phyloP scores from a whole-genome alignment of 2,888 invertebrate genomes.

The Luperina nickerlii region DNA sequence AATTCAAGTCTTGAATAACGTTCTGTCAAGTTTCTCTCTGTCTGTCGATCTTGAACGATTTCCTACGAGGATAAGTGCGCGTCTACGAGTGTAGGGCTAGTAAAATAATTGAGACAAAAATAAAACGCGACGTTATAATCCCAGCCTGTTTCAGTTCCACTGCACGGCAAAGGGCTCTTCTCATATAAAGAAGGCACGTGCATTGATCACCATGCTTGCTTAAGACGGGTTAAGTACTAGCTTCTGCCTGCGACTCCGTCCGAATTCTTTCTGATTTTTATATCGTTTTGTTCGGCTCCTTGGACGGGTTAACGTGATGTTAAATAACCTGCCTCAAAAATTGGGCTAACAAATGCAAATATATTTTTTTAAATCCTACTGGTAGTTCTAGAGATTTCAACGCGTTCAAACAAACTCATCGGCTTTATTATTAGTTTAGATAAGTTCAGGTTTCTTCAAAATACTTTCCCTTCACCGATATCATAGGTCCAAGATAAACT shows the following conservation, averaged over 20 bases:
- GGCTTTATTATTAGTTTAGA: too few species aligned
- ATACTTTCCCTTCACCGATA: background rate
- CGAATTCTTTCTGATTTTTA: too few species aligned
- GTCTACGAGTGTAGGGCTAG: conserved; percentile 22
- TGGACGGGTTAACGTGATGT: too few species aligned
- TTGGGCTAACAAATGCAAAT: too few species aligned
- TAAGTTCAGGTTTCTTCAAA: background rate
- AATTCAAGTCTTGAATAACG: conserved; percentile 40
- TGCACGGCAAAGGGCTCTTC: background rate
- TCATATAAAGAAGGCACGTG: background rate
- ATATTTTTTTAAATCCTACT: too few species aligned
- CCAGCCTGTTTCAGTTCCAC: background rate
- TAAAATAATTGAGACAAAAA: conserved; percentile 22
- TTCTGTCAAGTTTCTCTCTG: conserved; percentile 23
- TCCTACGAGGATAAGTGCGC: conserved; percentile 12
- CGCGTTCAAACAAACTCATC: too few species aligned
- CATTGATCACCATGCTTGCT: too few species aligned
- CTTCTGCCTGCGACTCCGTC: too few species aligned
- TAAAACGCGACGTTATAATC: background rate
- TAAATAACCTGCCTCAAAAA: too few species aligned
- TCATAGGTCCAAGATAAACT: background rate
- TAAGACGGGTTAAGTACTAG: too few species aligned
- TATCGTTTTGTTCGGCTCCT: too few species aligned
- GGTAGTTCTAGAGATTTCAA: too few species aligned
- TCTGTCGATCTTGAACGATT: conserved; percentile 49